Percentiles rank a stretch among this genome's conserved stretches.
Evolutionary conservation across 2,113 vertebrate genomes (phyloP).

Genomic region (Eclectus roratus): DNA sequence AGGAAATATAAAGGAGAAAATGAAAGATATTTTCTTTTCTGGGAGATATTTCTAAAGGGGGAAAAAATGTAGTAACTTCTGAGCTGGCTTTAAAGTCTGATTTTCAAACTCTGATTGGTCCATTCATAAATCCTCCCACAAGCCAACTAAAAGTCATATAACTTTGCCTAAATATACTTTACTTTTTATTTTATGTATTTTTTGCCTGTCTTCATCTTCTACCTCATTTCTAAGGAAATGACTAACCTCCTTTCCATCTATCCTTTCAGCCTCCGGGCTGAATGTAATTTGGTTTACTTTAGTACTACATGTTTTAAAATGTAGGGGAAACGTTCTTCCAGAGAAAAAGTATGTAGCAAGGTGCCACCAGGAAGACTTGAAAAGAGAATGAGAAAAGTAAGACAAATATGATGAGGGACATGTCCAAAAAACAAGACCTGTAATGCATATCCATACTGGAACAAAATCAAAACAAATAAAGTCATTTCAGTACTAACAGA

Average conservation of each 20-base stretch:
- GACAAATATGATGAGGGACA: neutral
- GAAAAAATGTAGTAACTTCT: neutral
- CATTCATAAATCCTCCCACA: constrained; percentile 3
- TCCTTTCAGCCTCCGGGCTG: neutral
- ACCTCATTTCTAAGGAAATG: constrained; percentile 20
- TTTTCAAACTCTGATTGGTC: constrained; percentile 9
- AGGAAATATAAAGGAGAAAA: constrained; percentile 7
- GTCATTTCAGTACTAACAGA: neutral
- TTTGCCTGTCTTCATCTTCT: neutral
- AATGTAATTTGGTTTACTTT: neutral
- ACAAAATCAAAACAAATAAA: neutral
- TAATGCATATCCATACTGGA: neutral
- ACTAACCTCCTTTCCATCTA: neutral
- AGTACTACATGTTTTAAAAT: neutral
- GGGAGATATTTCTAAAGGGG: neutral
- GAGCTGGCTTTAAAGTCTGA: neutral
- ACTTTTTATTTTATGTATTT: neutral
- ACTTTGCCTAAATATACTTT: neutral
- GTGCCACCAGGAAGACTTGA: neutral
- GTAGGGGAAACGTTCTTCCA: neutral
- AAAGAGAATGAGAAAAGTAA: neutral
- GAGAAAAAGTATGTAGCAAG: neutral
- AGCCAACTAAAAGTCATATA: neutral
- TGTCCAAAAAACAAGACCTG: neutral
- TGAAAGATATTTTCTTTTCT: constrained; percentile 28